These are phyloP conservation scores for Calosoma granatense DNA, from an alignment of 1,140 invertebrate species.

Conservation along the genomic window DNA sequence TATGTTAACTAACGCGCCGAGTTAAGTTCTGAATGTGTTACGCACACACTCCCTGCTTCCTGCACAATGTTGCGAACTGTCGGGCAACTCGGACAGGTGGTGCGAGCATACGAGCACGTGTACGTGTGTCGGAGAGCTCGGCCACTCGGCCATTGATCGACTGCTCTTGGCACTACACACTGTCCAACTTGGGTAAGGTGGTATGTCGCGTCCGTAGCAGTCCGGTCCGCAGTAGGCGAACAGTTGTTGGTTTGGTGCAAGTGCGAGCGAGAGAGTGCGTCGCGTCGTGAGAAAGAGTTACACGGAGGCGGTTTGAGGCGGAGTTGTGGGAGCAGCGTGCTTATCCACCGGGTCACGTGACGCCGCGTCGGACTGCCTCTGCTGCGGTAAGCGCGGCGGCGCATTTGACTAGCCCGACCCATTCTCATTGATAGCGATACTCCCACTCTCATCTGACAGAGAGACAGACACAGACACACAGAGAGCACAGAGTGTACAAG, in stretches of 20 bases:
- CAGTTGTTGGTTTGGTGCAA: no score
- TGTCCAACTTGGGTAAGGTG: conserved; percentile 22
- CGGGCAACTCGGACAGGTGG: not conserved
- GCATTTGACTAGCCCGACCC: not conserved
- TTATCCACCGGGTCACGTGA: not conserved
- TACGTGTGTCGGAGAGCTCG: conserved; percentile 28
- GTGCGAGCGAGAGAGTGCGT: not conserved
- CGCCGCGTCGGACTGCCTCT: not conserved
- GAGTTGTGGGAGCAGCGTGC: not conserved
- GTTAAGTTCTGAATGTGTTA: no score
- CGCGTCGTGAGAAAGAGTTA: not conserved
- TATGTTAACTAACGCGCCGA: no score
- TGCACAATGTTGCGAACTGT: no score
- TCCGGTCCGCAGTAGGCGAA: conserved; percentile 20
- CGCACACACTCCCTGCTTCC: no score
- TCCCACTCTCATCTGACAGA: no score
- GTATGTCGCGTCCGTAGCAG: conserved; percentile 23
- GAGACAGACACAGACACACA: no score
- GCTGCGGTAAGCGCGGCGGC: not conserved
- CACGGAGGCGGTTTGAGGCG: not conserved
- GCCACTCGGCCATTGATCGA: conserved; percentile 33
- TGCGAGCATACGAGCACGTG: not conserved
- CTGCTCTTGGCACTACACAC: conserved; percentile 16
- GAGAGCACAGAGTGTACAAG: no score
- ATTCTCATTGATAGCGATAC: not conserved